Conservation (phyloP, 2,888 invertebrate genomes). For the Cheilosia vernalis region DNA sequence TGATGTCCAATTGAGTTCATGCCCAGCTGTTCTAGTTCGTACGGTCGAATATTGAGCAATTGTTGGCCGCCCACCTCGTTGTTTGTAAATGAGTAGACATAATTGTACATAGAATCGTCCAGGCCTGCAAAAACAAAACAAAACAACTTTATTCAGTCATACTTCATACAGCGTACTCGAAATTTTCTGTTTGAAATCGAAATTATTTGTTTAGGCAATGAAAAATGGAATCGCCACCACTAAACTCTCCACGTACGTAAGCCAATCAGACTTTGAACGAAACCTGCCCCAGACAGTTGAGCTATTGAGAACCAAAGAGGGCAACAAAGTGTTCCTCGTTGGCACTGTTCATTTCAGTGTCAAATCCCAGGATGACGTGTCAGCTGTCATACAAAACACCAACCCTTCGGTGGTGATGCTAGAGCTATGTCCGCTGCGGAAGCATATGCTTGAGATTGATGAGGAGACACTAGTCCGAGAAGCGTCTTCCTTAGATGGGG, state of each 20-base stretch:
- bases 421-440: conserved; percentile 93
- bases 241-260: conserved; percentile 34
- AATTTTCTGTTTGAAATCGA: conserved; percentile 46
- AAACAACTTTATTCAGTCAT: conserved; percentile 17
- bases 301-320: conserved; percentile 88
- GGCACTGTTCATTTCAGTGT: conserved; percentile 97
- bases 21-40: conserved; percentile 94
- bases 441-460: conserved; percentile 92
- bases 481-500: conserved; percentile 91
- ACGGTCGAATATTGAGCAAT: conserved; percentile 92
- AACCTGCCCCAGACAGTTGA: conserved; percentile 87
- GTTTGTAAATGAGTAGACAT: conserved; percentile 91
- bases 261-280: conserved; percentile 74
- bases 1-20: conserved; percentile 95
- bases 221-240: conserved; percentile 31
- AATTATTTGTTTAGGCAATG: conserved; percentile 32
- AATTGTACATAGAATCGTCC: conserved; percentile 88
- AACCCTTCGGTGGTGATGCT: conserved; percentile 92
- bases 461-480: conserved; percentile 93
- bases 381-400: conserved; percentile 83
- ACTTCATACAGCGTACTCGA: too few relatives aligned
- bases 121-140: conserved; percentile 78
- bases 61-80: conserved; percentile 91
- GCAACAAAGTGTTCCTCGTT: conserved; percentile 93
- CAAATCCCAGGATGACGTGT: conserved; percentile 96